phyloP scores from a whole-genome alignment of 2,797 vertebrate genomes.

The Anableps anableps region DNA sequence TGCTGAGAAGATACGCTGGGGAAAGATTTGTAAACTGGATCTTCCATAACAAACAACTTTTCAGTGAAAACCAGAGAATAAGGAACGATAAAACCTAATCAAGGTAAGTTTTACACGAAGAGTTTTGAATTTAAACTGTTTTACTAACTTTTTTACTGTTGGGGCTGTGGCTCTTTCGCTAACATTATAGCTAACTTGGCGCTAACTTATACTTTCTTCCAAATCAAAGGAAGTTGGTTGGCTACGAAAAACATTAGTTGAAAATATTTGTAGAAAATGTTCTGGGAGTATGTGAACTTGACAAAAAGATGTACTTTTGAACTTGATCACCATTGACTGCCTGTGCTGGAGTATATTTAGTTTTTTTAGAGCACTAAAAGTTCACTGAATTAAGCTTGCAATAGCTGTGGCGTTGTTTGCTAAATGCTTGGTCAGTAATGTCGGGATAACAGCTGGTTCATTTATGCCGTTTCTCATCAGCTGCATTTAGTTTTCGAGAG shows the following conservation, averaged over 20 bases:
- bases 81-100: background rate
- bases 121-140: background rate
- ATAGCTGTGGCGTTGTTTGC: background rate
- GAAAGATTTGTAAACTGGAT: conserved; percentile 40
- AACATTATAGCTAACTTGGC: conserved; percentile 58
- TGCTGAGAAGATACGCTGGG: conserved; percentile 49
- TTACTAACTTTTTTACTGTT: conserved; percentile 36
- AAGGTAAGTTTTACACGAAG: conserved; percentile 41
- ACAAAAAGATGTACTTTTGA: background rate
- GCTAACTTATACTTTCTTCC: conserved; percentile 58
- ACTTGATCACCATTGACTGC: background rate
- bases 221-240: conserved; percentile 5
- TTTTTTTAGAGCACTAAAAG: conserved; percentile 10
- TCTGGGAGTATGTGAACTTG: too few relatives aligned
- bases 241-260: background rate
- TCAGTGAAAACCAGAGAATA: background rate
- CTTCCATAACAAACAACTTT: conserved; percentile 1
- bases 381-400: conserved; percentile 2
- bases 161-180: conserved; percentile 56
- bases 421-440: background rate
- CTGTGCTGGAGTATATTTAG: conserved; percentile 7
- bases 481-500: conserved; percentile 2
- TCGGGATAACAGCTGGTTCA: background rate
- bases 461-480: background rate
- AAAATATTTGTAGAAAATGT: background rate